phyloP scores from a whole-genome alignment of 2,888 invertebrate genomes.

The Drosophila villosipedis region DNA sequence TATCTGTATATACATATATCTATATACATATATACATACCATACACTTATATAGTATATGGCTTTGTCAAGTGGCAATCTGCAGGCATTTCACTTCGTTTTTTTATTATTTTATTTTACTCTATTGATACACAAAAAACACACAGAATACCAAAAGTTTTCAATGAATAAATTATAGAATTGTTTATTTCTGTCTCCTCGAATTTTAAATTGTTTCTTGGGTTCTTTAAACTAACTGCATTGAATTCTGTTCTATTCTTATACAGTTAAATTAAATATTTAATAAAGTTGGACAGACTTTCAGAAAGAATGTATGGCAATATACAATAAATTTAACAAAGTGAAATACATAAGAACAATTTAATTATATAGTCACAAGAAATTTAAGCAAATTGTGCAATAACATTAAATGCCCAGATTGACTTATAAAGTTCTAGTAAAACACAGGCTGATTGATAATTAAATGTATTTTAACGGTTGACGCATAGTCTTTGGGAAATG shows the following conservation, averaged over 20 bases:
- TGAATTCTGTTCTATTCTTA: not conserved
- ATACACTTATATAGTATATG: slow-evolving; percentile 4
- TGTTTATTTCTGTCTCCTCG: slow-evolving; percentile 1
- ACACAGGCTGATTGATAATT: not conserved
- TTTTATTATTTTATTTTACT: not conserved
- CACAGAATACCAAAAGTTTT: slow-evolving; percentile 17
- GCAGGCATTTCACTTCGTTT: slow-evolving; percentile 7
- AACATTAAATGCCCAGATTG: not conserved
- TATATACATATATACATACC: slow-evolving; percentile 10
- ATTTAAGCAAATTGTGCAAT: not conserved
- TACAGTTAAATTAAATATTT: not conserved
- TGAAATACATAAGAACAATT: not conserved
- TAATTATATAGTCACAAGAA: not conserved
- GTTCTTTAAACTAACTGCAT: not conserved
- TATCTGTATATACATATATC: not conserved
- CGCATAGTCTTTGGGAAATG: not conserved
- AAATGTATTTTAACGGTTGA: not conserved
- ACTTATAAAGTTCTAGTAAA: not conserved
- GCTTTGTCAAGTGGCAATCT: slow-evolving; percentile 17
- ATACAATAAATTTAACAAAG: not conserved
- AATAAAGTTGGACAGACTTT: not conserved
- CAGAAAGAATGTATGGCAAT: not conserved
- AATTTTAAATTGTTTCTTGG: slow-evolving; percentile 2
- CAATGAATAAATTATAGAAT: slow-evolving; percentile 38
- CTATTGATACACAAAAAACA: slow-evolving; percentile 2